Base-by-base conservation (phyloP, 2,888 invertebrate genomes). In the Ecliptopera silaceata region DNA sequence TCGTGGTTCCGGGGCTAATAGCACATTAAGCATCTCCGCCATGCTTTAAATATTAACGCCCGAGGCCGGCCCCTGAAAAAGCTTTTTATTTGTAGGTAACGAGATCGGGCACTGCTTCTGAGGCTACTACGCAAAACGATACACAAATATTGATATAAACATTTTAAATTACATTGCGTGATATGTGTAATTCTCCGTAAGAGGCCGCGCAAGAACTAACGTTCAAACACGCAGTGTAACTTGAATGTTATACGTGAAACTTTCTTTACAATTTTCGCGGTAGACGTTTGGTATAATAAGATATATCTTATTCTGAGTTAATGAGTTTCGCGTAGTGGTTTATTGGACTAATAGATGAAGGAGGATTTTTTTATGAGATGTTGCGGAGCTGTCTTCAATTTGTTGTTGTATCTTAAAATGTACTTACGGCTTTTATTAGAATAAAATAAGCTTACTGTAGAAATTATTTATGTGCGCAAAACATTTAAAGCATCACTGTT, bases 31-130 rank as follows among this genome's bases (percentile, higher is more conserved):
- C 79, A 82, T 80, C 79, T 47, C 70, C 73, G 68, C 73, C 74
- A 71, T 74, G 76, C 75, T 82, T 86, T 83, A 83, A 86, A 86
- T 87, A 87, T 87, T 86, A 82, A 86, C 81, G 80, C 79, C 70
- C 57, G 56, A 61, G 74, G 72, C 76, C 68, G 73, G 73, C 78
- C 67, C 71, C 73, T 71, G 69, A 76, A 73, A 83, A 84, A 81
- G 71, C 79, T 79, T 84, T 84, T 86, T 86, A 85, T 85, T 86
- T 82, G 79, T 70, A 77, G 75, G 78, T 83, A 86, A 85, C 82
- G 82, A 84, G 82, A 82, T 82, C 72, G 69, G 71, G 69, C 73
- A 74, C 73, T 69, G 72, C 75, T 70, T 69, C 69, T 71, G 26
- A 6, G 26, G 26, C 26, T 8, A 26, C 6, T 26, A 26, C 26